Base-by-base conservation (phyloP, 2,113 vertebrate genomes). In the Bungarus multicinctus region DNA sequence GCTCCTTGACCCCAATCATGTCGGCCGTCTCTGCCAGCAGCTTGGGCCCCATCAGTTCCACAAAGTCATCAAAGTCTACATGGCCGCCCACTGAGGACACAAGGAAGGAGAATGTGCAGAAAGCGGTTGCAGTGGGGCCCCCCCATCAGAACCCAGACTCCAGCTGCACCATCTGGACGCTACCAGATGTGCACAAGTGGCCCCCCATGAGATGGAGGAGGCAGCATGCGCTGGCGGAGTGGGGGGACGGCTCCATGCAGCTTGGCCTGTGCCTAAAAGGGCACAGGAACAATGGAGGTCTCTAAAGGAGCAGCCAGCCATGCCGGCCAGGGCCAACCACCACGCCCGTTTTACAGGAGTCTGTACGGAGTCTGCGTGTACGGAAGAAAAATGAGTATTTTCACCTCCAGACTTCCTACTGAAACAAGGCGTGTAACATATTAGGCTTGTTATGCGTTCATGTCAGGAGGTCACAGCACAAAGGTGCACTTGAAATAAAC, bases 31-130 rank as follows among this genome's bases (percentile, higher is more conserved):
- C 99, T 18, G 99, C 99, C 96, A 99, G 96, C 94, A 99, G 98
- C 97, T 99, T 99, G 86, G 99, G 99, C 89, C 99, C 99, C 99
- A 99, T 99, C 95, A 99, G 96, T 94, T 99, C 99, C 94, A 99
- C 99, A 96, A 99, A 99, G 97, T 99, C 99, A 96, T 99, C 99
- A 96, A 99, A 99, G 97, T 99, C 99, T 95, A 99, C 99, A 57
- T 99, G 99, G 96, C 99, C 99, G 57, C 99, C 99, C 98, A 99
- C 99, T 99, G 96, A 90, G 95, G 92, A 97, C 52, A 94, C 0
- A 20, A 25, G 94, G 93, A 93, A 1, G 94, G 95, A 96, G 64
- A 95, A 5, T 0, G 1, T 6, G n/a, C 88, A 90, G 97, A 87
- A 96, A 94, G 89, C 74, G 22, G 90, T 89, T 5, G 25, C 9